phyloP scores from a whole-genome alignment of 1,140 invertebrate genomes.

The Babylonia areolata region DNA sequence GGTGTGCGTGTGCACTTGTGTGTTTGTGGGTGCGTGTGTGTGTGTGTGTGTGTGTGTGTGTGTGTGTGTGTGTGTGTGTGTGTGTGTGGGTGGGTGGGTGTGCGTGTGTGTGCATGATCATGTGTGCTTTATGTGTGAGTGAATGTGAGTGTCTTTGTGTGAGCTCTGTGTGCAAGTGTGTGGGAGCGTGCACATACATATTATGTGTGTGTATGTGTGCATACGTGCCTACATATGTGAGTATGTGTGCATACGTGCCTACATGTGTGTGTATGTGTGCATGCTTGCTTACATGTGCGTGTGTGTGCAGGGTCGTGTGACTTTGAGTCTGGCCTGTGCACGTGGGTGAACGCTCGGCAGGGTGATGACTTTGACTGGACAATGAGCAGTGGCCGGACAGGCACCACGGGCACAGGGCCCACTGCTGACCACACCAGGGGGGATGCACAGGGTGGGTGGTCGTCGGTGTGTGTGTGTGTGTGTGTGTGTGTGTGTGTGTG shows the following conservation, averaged over 20 bases:
- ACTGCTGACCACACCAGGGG: constrained; percentile 67
- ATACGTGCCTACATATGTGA: not conserved
- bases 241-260: not conserved
- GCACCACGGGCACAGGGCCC: constrained; percentile 63
- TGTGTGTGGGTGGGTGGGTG: too few species aligned
- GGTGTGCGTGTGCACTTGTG: not conserved
- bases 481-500: too few species aligned
- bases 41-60: too few species aligned
- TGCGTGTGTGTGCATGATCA: too few species aligned
- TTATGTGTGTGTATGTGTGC: not conserved
- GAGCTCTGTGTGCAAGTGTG: too few species aligned
- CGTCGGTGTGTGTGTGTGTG: too few species aligned
- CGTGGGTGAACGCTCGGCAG: constrained; percentile 61
- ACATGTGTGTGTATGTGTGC: not conserved
- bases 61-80: too few species aligned
- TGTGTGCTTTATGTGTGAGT: too few species aligned
- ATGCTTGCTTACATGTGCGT: not conserved
- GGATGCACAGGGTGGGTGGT: not conserved
- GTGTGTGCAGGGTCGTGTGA: constrained; percentile 58
- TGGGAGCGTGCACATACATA: too few species aligned
- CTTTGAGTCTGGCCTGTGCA: constrained; percentile 69
- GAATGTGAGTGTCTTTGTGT: too few species aligned
- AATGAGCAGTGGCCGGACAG: constrained; percentile 53
- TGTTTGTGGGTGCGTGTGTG: not conserved
- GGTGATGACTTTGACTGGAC: constrained; percentile 72